Conservation (phyloP, 2,888 invertebrate genomes). For the Hemicrepidius hirtus region DNA sequence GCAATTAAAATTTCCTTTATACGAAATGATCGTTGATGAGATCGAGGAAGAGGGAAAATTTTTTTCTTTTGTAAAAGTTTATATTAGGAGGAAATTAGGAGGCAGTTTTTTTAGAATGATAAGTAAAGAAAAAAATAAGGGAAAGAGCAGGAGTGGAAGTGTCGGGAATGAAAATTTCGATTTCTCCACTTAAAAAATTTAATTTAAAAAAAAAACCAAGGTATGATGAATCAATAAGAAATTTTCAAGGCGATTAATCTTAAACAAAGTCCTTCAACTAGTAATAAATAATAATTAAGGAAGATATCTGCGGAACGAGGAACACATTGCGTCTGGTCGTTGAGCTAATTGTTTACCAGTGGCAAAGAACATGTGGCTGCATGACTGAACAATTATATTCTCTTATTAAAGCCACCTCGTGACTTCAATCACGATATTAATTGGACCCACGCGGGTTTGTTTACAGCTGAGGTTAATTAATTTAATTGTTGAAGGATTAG, state of each 20-base stretch:
- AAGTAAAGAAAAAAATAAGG: no score
- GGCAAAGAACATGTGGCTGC: conserved; percentile 46
- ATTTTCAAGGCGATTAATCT: background rate
- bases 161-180: no score
- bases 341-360: conserved; percentile 47
- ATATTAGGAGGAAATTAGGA: no score
- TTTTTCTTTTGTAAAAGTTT: no score
- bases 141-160: no score
- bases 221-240: conserved; percentile 2
- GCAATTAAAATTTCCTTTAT: no score
- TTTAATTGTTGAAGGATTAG: conserved; percentile 39
- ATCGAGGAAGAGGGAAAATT: no score
- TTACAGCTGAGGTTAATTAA: conserved; percentile 31
- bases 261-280: conserved; percentile 7
- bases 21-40: no score
- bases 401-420: conserved; percentile 37
- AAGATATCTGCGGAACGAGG: conserved; percentile 13
- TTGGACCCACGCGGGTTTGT: conserved; percentile 40
- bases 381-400: background rate
- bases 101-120: no score
- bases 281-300: background rate
- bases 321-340: conserved; percentile 44
- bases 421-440: conserved; percentile 41
- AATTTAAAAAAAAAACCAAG: no score
- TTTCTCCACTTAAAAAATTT: no score